These are phyloP conservation scores for Tiphia femorata DNA, from an alignment of 2,888 invertebrate genomes.

Conservation along the genomic window DNA sequence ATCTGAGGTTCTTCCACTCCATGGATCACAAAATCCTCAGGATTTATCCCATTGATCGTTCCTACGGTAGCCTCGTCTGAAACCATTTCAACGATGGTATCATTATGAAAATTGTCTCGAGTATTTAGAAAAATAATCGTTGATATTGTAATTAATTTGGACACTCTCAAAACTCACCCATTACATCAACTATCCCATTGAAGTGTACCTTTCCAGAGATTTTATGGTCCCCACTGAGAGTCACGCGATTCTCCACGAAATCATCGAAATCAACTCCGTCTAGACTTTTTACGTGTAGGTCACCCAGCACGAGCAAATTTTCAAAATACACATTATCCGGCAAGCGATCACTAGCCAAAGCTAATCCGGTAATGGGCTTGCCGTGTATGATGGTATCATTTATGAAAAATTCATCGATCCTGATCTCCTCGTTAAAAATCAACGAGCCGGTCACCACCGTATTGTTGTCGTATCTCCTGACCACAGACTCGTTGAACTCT, in stretches of 20 bases:
- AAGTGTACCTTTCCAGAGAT: slow-evolving; percentile 46
- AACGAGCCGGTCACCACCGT: slow-evolving; percentile 30
- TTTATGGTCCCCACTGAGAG: slow-evolving; percentile 35
- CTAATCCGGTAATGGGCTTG: slow-evolving; percentile 31
- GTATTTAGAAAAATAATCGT: neutral
- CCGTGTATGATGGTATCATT: slow-evolving; percentile 34
- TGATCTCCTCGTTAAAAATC: slow-evolving; percentile 39
- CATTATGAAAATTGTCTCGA: neutral
- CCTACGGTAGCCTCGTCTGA: slow-evolving; percentile 35
- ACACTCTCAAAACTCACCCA: slow-evolving; percentile 40
- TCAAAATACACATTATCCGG: slow-evolving; percentile 43
- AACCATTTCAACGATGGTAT: neutral
- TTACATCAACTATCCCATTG: slow-evolving; percentile 40
- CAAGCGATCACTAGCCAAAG: slow-evolving; percentile 29
- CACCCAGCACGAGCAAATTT: slow-evolving; percentile 35
- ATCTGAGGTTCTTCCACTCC: slow-evolving; percentile 31
- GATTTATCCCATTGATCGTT: slow-evolving; percentile 46
- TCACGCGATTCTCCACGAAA: slow-evolving; percentile 49
- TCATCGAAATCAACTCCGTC: slow-evolving; percentile 52
- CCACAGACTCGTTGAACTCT: slow-evolving; percentile 47
- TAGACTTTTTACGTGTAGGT: slow-evolving; percentile 36
- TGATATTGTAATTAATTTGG: neutral
- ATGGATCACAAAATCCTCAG: slow-evolving; percentile 44
- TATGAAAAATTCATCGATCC: slow-evolving; percentile 34
- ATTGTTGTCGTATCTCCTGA: slow-evolving; percentile 37